Evolutionary conservation across 1,140 invertebrate genomes (phyloP), one percentile per base, ranked within the genome.

Genomic region (Gryllus bimaculatus): DNA sequence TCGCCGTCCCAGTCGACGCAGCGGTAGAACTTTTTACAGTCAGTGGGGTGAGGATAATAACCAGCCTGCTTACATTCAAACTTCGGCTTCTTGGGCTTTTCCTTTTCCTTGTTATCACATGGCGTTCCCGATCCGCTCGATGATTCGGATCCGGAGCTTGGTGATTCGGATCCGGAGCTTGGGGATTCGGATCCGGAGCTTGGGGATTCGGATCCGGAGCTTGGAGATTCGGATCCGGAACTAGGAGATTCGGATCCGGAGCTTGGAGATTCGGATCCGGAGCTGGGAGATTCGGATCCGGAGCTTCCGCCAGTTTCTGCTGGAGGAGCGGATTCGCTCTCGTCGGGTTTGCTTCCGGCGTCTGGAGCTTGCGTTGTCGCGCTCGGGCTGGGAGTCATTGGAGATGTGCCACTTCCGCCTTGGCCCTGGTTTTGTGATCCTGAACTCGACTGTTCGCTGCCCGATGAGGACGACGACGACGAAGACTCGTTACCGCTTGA

Each of bases 21-120:
- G 78, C 92, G 88, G 82, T 93, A 93, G 82, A 92, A 93, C 82
- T 92, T 91, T 76, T 87, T 88, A 83, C 93, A 94, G 73, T 90
- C 85, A n/a, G 86, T 85, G 47, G 88, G 88, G 85, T 93, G 85
- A 8, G 90, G 89, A 83, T 89, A 92, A 82, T 90, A 93, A 48
- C 93, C 93, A 82, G 89, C 88, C 78, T 87, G 79, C 12, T 85
- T 82, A 82, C 89, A 90, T 12, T 84, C 81, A 78, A 86, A 84
- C 76, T 81, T 82, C 20, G 82, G 83, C 79, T 79, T 78, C 21
- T 20, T 15, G 26, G 73, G 66, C 15, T 74, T 75, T 48, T 74
- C 76, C 8, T 82, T 47, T 78, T 82, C 54, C 76, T 79, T 80
- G 74, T 21, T 83, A 82, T 8, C 73, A 77, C 8, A 76, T 48